These are phyloP conservation scores for Drosophila grimshawi DNA, from an alignment of 1,140 invertebrate species.

Conservation along the genomic window DNA sequence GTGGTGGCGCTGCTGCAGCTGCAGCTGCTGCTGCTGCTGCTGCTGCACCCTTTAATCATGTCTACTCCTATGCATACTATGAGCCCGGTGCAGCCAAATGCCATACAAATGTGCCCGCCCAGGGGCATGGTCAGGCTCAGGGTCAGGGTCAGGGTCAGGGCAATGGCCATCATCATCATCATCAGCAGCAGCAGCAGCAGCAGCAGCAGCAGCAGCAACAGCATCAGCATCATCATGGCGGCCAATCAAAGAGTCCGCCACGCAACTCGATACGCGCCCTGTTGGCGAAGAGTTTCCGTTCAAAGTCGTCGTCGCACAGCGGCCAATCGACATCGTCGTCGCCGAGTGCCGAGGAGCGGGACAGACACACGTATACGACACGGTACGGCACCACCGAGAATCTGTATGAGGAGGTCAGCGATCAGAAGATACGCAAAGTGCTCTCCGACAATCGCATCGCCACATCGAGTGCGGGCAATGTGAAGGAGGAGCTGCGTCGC, in stretches of 20 bases:
- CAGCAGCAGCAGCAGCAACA: neutral
- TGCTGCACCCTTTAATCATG: conserved; percentile 82
- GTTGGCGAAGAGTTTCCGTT: conserved; percentile 78
- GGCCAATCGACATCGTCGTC: conserved; percentile 69
- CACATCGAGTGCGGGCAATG: conserved; percentile 87
- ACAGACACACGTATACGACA: conserved; percentile 89
- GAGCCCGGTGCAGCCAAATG: conserved; percentile 87
- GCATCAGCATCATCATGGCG: conserved; percentile 20
- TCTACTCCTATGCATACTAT: conserved; percentile 93
- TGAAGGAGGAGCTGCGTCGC: conserved; percentile 92
- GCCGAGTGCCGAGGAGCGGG: conserved; percentile 76
- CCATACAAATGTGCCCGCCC: conserved; percentile 86
- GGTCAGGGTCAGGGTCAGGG: conserved; percentile 36
- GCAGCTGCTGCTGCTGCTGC: conserved; percentile 70
- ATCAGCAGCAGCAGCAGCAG: neutral
- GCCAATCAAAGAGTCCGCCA: conserved; percentile 79
- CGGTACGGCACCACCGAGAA: conserved; percentile 93
- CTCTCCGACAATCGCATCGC: conserved; percentile 85
- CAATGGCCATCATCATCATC: conserved; percentile 11
- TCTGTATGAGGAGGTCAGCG: conserved; percentile 94
- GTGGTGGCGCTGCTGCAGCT: conserved; percentile 43
- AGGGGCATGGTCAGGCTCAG: conserved; percentile 35
- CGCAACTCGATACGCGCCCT: conserved; percentile 83
- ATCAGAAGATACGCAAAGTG: conserved; percentile 86
- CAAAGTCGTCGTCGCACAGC: conserved; percentile 65